Conservation (phyloP, 2,888 invertebrate genomes). For the Phyllotreta striolata region DNA sequence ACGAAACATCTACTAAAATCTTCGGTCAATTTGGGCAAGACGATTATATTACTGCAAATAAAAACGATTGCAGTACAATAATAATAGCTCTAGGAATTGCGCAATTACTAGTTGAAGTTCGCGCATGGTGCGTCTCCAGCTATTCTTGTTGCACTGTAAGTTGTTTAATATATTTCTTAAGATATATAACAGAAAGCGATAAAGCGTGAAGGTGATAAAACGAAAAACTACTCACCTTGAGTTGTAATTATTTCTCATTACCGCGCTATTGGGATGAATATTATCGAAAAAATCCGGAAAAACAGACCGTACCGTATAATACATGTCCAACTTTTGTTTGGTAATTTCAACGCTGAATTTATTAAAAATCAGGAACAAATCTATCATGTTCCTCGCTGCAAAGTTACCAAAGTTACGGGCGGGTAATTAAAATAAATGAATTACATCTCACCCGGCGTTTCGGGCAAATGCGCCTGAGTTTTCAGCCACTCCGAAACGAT, state of each 20-base stretch:
- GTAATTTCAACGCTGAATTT: constrained; percentile 39
- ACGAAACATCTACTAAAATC: background rate
- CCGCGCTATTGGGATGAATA: constrained; percentile 24
- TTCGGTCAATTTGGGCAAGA: constrained; percentile 5
- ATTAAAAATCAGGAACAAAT: constrained; percentile 35
- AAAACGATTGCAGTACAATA: background rate
- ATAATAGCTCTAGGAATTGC: background rate
- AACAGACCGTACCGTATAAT: constrained; percentile 33
- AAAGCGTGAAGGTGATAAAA: no score
- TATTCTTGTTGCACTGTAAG: no score
- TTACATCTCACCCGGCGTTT: constrained; percentile 14
- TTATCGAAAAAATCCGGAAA: constrained; percentile 37
- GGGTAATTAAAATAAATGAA: background rate
- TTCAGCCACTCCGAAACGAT: constrained; percentile 6
- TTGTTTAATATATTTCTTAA: no score
- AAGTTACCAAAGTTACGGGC: background rate
- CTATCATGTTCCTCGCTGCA: constrained; percentile 6
- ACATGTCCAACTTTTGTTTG: constrained; percentile 40
- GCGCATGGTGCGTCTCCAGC: background rate
- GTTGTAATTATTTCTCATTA: constrained; percentile 8
- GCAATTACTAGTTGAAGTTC: background rate
- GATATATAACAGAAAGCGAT: no score
- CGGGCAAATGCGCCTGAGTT: constrained; percentile 12
- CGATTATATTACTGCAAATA: constrained; percentile 6
- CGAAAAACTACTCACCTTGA: constrained; percentile 10